Evolutionary conservation across 2,797 vertebrate species (phyloP), one percentile per base, ranked within the genome.

Genomic region (Macropodus opercularis): DNA sequence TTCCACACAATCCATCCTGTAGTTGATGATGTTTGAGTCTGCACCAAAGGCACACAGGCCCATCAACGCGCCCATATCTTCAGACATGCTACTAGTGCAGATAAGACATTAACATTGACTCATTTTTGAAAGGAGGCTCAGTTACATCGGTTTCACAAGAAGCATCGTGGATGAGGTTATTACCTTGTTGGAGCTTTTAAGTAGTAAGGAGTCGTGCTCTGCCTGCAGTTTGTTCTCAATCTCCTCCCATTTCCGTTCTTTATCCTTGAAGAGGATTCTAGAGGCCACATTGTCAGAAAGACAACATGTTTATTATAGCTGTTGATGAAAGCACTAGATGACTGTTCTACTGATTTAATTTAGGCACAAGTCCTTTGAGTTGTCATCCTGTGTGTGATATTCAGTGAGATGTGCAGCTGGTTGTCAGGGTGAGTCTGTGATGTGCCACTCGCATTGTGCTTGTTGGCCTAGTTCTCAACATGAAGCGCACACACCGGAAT

Each of bases 181-280:
- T 92, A 98, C 96, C 95, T 95, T 95, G 85, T 95, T 98, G 36
- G 97, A 96, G 13, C 95, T 96, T 90, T 96, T 98, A 60, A 98
- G 94, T 42, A 98, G 90, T 56, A 95, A 94, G 62, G 96, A 92
- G 87, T 97, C 96, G 44, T 94, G 95, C 84, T 98, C 95, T 6
- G 92, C 88, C 87, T 94, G 91, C 69, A 98, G 87, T 81, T 95
- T 97, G 86, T 70, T 95, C 86, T 98, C 96, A 76, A 97, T 97
- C 81, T 96, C 96, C 49, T 96, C 96, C 96, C 96, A 98, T 69
- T 97, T 98, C 49, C 93, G 85, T 71, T 98, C 95, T 87, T 97
- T 96, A 87, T 98, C 96, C 84, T 98, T 98, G 92, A 98, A 98
- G 70, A 98, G 92, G 89, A 98, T 94, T 90, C 96, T 98, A 82